Evolutionary conservation across 2,888 invertebrate genomes (phyloP), one percentile per base, ranked within the genome.

Genomic region (Epirrhoe tristata): DNA sequence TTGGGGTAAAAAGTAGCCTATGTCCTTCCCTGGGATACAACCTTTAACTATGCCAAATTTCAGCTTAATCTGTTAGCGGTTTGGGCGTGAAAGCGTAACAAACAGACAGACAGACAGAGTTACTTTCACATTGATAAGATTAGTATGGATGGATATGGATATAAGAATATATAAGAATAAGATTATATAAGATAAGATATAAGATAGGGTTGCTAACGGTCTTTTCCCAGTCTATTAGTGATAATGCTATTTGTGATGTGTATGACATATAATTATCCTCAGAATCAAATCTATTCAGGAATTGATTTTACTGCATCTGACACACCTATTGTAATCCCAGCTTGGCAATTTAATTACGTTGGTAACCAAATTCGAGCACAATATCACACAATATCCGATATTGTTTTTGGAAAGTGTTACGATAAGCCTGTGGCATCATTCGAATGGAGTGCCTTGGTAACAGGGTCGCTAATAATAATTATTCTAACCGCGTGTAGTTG

Each of bases 251-350:
- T 48, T 14, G 48, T 48, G 48, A 48, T 14, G 14, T 16, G 14
- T 48, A 16, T 52, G 52, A 52, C 52, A 31, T n/a, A 12, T 52
- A 52, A 52, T 24, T 52, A 52, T 8, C 6, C n/a, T 31, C 52
- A 31, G n/a, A 52, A 52, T 52, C 4, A 51, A 52, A 31, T 52
- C 52, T 31, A 52, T 52, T 48, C 31, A 52, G 52, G 24, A 31
- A 6, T 39, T 24, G 31, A 46, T 48, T 4, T 52, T 52, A 24
- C 31, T 57, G 57, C 57, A 48, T 46, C 32, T 46, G 57, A 57
- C 57, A 57, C 46, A 57, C 8, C 46, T 48, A 32, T 32, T 52
- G 52, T 24, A 52, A 52, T 24, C 31, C 17, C 17, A 24, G 51
- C 31, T 52, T 52, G 31, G 52, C 31, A 52, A 52, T 31, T 12